phyloP scores from a whole-genome alignment of 2,888 invertebrate species.

The Phortica magna region DNA sequence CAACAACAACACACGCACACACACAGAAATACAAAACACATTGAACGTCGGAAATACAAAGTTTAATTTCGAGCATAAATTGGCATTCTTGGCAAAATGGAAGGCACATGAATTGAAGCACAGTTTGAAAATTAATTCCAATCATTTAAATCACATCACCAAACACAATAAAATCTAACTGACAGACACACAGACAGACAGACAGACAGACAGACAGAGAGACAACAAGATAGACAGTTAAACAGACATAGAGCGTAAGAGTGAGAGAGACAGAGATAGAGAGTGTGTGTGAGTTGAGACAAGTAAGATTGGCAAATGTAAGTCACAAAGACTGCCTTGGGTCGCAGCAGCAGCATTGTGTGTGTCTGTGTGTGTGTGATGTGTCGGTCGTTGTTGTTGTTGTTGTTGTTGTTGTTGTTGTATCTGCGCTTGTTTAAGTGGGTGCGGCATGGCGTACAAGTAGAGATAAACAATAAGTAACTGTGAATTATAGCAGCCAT shows the following conservation, averaged over 20 bases:
- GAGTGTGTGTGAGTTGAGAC: background rate
- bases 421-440: background rate
- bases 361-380: slow-evolving; percentile 34
- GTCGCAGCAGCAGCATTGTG: slow-evolving; percentile 29
- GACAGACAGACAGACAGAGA: slow-evolving; percentile 23
- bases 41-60: slow-evolving; percentile 21
- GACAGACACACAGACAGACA: slow-evolving; percentile 1
- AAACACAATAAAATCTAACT: slow-evolving; percentile 33
- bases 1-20: background rate
- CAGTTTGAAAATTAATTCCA: slow-evolving; percentile 66
- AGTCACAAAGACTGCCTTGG: too few species aligned
- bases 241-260: slow-evolving; percentile 43
- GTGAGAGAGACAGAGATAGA: slow-evolving; percentile 32
- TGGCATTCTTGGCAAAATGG: slow-evolving; percentile 24
- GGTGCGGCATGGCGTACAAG: slow-evolving; percentile 44
- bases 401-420: slow-evolving; percentile 42
- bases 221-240: background rate
- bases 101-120: slow-evolving; percentile 11
- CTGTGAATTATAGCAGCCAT: slow-evolving; percentile 74
- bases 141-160: slow-evolving; percentile 70
- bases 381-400: slow-evolving; percentile 37
- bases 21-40: background rate
- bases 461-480: slow-evolving; percentile 74
- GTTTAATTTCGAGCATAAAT: slow-evolving; percentile 28
- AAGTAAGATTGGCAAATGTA: slow-evolving; percentile 25